Evolutionary conservation across 1,140 invertebrate species (phyloP).

Genomic region (Gyrodactylus bullatarudis): DNA sequence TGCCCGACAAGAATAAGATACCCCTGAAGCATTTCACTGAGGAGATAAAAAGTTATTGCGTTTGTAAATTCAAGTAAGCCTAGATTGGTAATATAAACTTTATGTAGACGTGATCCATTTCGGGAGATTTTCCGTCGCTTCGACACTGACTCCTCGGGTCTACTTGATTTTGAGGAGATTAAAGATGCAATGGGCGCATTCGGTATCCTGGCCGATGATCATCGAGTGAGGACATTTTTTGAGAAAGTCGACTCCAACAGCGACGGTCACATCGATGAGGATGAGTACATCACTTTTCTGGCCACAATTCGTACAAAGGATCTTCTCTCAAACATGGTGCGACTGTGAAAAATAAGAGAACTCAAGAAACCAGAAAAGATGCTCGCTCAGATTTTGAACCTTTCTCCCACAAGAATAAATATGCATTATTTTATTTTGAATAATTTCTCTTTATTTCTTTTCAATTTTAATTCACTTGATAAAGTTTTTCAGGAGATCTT

Average conservation of each 20-base stretch:
- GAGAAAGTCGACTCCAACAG: background rate
- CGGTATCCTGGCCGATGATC: background rate
- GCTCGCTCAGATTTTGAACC: no score
- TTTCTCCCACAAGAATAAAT: no score
- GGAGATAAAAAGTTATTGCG: background rate
- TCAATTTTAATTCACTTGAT: background rate
- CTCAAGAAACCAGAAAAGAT: background rate
- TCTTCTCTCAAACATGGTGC: background rate
- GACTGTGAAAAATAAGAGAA: background rate
- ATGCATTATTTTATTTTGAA: no score
- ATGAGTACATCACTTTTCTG: background rate
- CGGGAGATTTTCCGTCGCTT: background rate
- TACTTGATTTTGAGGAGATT: background rate
- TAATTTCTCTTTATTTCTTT: no score
- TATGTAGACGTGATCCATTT: background rate
- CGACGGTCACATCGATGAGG: background rate
- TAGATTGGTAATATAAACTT: background rate
- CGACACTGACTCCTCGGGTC: background rate
- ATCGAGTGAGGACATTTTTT: background rate
- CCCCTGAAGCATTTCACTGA: background rate
- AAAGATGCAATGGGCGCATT: background rate
- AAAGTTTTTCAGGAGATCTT: background rate
- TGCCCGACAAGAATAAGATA: background rate
- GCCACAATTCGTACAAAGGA: background rate
- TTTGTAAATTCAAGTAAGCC: background rate